phyloP scores from a whole-genome alignment of 2,797 vertebrate genomes.

The Falco peregrinus region DNA sequence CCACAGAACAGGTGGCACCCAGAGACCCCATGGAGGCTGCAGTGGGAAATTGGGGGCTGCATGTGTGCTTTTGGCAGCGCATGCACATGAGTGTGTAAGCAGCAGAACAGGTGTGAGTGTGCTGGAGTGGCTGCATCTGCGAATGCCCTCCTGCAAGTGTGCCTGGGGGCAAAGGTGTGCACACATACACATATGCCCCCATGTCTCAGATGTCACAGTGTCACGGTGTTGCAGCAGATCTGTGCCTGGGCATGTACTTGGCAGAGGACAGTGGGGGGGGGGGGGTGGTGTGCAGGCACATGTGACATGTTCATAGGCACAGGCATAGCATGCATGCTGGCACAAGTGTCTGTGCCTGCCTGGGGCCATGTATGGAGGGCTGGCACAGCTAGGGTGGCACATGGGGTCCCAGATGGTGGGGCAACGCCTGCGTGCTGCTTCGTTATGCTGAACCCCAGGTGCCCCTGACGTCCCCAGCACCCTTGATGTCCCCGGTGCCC shows the following conservation, averaged over 20 bases:
- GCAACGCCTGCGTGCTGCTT: neutral
- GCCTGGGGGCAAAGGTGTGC: rapidly evolving
- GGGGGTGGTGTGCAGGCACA: no score
- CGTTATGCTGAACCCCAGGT: neutral
- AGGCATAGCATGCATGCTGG: neutral
- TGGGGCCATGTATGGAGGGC: neutral
- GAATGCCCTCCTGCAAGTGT: neutral
- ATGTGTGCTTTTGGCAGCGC: neutral
- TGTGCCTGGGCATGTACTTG: neutral
- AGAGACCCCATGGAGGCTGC: neutral
- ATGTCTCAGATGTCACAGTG: neutral
- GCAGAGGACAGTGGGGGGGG: neutral
- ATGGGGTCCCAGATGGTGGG: no score
- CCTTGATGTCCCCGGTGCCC: neutral
- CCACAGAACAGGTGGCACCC: neutral
- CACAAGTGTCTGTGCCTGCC: neutral
- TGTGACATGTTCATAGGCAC: neutral
- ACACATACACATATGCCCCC: rapidly evolving
- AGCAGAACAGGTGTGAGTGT: neutral
- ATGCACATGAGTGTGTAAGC: rapidly evolving
- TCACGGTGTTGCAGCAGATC: neutral
- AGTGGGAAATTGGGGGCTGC: neutral
- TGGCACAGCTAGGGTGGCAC: neutral
- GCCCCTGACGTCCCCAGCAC: no score
- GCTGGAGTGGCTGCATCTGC: rapidly evolving